phyloP scores from a whole-genome alignment of 2,888 invertebrate species.

The Hyposoter didymator region DNA sequence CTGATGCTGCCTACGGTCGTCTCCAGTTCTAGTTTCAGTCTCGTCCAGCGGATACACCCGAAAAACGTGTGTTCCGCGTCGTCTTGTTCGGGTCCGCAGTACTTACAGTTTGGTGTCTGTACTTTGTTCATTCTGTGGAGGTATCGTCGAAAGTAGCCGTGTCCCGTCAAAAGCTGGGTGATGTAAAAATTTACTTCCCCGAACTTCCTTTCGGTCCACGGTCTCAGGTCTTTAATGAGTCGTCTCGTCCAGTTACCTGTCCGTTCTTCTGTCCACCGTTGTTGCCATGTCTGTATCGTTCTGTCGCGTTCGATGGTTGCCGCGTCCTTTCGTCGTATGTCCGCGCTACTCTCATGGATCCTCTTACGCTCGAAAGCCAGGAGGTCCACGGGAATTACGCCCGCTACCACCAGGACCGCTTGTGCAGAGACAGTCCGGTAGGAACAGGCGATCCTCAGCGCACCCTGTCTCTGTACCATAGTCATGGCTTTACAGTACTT shows the following conservation, averaged over 20 bases:
- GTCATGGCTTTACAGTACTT: no score
- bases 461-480: conserved; percentile 6
- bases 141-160: conserved; percentile 3
- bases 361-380: neutral
- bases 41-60: neutral
- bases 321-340: neutral
- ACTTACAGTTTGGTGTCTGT: neutral
- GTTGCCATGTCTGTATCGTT: neutral
- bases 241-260: neutral
- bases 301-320: neutral
- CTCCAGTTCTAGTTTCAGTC: neutral
- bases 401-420: neutral
- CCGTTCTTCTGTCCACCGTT: neutral
- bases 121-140: neutral
- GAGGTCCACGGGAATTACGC: neutral
- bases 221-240: conserved; percentile 5
- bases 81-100: neutral
- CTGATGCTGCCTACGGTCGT: no score
- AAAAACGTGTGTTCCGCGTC: conserved; percentile 9
- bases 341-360: neutral
- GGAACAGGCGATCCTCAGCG: conserved; percentile 2
- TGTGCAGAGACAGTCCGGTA: conserved; percentile 10
- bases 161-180: neutral
- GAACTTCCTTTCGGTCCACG: neutral
- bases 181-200: conserved; percentile 8